A percentile compares a stretch with the other conserved stretches of the same genome.
phyloP scores from a whole-genome alignment of 2,797 vertebrate species.

The Chaetophractus vellerosus region DNA sequence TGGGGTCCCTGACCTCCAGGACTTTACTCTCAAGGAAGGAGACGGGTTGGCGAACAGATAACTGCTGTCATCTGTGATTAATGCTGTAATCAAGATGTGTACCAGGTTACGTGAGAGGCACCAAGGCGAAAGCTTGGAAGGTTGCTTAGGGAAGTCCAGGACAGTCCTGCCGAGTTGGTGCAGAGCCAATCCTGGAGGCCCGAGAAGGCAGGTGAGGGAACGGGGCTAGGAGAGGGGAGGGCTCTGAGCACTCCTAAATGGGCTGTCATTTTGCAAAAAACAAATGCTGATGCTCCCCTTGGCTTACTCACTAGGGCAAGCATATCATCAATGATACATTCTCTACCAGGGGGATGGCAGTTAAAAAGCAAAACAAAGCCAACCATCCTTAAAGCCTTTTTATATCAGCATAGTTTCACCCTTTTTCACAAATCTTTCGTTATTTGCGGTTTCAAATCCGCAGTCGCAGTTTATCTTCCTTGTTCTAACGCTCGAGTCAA shows the following conservation, averaged over 20 bases:
- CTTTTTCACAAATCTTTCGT: background rate
- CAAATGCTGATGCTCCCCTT: background rate
- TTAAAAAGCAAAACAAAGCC: background rate
- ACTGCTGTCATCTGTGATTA: background rate
- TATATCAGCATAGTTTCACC: background rate
- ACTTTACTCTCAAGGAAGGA: background rate
- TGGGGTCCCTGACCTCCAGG: background rate
- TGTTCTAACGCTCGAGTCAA: slow-evolving; percentile 20
- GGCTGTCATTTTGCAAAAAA: background rate
- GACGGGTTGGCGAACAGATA: background rate
- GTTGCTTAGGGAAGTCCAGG: background rate
- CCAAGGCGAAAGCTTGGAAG: background rate
- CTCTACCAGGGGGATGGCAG: background rate
- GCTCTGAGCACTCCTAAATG: background rate
- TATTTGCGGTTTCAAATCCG: slow-evolving; percentile 23
- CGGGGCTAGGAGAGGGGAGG: background rate
- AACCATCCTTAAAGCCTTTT: background rate
- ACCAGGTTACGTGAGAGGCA: background rate
- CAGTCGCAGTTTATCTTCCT: background rate
- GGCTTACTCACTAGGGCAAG: background rate
- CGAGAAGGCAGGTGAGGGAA: background rate
- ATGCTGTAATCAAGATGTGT: slow-evolving; percentile 47
- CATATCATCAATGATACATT: background rate
- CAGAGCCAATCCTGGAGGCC: background rate
- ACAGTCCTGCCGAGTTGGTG: background rate